A percentile compares a stretch with the other conserved stretches of the same genome.
These are phyloP conservation scores for Stegastes partitus DNA, from an alignment of 2,113 vertebrate species.

Conservation along the genomic window DNA sequence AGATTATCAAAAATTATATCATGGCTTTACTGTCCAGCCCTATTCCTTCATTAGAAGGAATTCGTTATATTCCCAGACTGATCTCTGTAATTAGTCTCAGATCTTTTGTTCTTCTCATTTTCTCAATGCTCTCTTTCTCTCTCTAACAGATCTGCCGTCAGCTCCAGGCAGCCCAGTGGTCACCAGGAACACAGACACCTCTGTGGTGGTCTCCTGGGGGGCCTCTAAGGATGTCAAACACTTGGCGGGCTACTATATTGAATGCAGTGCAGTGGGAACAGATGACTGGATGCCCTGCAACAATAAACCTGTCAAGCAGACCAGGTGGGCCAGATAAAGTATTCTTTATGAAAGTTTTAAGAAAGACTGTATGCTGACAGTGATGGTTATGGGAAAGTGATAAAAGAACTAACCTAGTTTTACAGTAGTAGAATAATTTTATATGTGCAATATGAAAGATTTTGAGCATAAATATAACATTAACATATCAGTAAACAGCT, in stretches of 20 bases:
- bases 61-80: neutral
- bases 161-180: slow-evolving; percentile 88
- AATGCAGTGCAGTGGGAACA: slow-evolving; percentile 89
- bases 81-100: neutral
- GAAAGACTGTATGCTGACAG: no score
- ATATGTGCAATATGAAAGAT: no score
- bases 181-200: slow-evolving; percentile 92
- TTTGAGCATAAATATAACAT: no score
- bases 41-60: neutral
- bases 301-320: slow-evolving; percentile 95
- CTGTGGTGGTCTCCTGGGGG: slow-evolving; percentile 91
- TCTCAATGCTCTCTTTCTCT: neutral
- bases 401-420: no score
- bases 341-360: no score
- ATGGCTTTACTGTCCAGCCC: neutral
- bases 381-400: no score
- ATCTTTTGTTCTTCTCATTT: neutral
- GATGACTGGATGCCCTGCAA: slow-evolving; percentile 95
- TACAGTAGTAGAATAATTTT: no score
- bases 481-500: no score
- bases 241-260: slow-evolving; percentile 95
- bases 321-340: slow-evolving; percentile 83
- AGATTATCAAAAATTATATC: neutral
- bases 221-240: slow-evolving; percentile 89
- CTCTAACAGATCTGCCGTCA: slow-evolving; percentile 89